These are phyloP conservation scores for Apocrypta bakeri DNA, from an alignment of 1,140 invertebrate species.

Conservation along the genomic window DNA sequence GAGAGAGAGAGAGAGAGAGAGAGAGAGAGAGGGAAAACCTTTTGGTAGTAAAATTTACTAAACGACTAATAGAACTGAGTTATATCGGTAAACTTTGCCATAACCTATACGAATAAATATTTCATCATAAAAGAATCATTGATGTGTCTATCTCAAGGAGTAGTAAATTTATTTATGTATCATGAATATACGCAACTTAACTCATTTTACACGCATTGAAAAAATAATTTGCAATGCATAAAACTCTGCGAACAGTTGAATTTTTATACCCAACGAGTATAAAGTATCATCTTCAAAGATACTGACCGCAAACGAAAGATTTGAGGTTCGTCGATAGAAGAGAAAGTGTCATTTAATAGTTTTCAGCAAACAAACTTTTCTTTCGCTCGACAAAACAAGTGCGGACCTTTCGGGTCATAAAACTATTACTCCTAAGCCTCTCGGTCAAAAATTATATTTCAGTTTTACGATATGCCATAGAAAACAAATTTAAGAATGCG, in stretches of 20 bases:
- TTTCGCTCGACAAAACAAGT: background rate
- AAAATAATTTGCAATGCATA: background rate
- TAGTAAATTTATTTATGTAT: conserved; percentile 14
- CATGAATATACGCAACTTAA: background rate
- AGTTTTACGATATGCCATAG: conserved; percentile 45
- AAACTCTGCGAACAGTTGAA: background rate
- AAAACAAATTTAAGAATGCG: conserved; percentile 37
- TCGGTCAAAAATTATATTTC: conserved; percentile 36
- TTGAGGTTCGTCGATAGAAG: background rate
- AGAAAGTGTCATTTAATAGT: background rate
- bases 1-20: background rate
- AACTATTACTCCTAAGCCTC: conserved; percentile 15
- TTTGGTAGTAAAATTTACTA: conserved; percentile 18
- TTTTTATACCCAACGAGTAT: too few species aligned
- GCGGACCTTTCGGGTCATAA: conserved; percentile 24
- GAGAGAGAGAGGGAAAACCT: background rate
- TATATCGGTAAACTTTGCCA: conserved; percentile 20
- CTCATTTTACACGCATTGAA: background rate
- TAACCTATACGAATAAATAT: conserved; percentile 27
- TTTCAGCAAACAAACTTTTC: background rate
- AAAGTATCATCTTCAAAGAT: too few species aligned
- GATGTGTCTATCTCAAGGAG: conserved; percentile 2
- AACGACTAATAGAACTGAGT: conserved; percentile 15
- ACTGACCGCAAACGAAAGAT: background rate
- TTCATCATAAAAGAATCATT: conserved; percentile 27